Evolutionary conservation across 2,888 invertebrate species (phyloP), one percentile per base, ranked within the genome.

Genomic region (Ectemnius cavifrons): DNA sequence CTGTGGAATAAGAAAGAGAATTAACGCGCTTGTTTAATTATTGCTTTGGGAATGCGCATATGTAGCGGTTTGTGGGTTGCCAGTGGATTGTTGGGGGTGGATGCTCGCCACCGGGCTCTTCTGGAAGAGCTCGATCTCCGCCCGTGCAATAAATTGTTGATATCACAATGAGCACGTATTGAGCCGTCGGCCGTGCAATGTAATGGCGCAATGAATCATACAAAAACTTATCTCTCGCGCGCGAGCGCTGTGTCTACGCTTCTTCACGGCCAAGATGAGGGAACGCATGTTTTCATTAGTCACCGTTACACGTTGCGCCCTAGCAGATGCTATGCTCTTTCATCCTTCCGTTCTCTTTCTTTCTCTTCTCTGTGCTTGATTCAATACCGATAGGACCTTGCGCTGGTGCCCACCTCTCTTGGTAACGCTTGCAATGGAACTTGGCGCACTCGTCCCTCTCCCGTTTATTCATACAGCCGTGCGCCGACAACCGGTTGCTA

Each of bases 141-240:
- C 65, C 78, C 75, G 77, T 20, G 70, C 80, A 77, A 82, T 83
- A 83, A 83, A 83, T 83, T 74, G 71, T 73, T 72, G 81, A 80
- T 80, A 82, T 82, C 83, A 78, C 82, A 81, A 82, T 81, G 82
- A 83, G 78, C 78, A 67, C 73, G 81, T 82, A 82, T 82, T 80
- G 82, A 81, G 77, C 77, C 78, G 81, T 82, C 74, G 82, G 78
- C 67, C 77, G 68, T 68, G 63, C 78, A 37, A 72, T 80, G 78
- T 78, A 82, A 83, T 81, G 80, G 80, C 73, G 81, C 82, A 78
- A 82, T 83, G 83, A 83, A 83, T 83, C 83, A 77, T 73, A 73
- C 80, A 77, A 81, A 82, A 81, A 78, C 73, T 81, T 82, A 82
- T 81, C 80, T 37, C 8, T 11, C 37, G 37, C 37, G 37, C 37